Conservation (phyloP, 2,888 invertebrate genomes). For the Dasypolia templi region DNA sequence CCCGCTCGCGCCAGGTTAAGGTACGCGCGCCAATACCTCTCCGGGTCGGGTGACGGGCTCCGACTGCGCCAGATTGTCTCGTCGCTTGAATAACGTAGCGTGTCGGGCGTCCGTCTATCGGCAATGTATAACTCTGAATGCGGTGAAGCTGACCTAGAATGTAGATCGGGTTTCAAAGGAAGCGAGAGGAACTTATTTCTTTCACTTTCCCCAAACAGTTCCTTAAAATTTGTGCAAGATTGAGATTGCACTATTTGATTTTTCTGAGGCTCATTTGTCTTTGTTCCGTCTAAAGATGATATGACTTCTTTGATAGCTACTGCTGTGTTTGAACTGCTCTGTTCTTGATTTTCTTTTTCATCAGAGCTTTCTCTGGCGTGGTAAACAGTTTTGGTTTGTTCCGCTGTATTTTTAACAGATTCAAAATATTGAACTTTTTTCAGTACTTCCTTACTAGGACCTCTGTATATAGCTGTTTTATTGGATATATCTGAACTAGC, state of each 20-base stretch:
- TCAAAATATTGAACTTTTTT: slow-evolving; percentile 96
- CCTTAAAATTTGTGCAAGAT: slow-evolving; percentile 94
- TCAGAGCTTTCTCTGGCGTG: slow-evolving; percentile 89
- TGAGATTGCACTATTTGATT: slow-evolving; percentile 90
- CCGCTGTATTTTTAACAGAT: slow-evolving; percentile 90
- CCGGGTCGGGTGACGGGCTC: slow-evolving; percentile 93
- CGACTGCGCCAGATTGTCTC: slow-evolving; percentile 93
- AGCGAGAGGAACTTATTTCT: slow-evolving; percentile 90
- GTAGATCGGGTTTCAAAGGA: slow-evolving; percentile 85
- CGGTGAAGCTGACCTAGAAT: slow-evolving; percentile 89
- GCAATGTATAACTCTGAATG: slow-evolving; percentile 87
- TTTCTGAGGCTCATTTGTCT: slow-evolving; percentile 72
- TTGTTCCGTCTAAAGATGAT: slow-evolving; percentile 69
- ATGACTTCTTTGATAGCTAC: slow-evolving; percentile 34
- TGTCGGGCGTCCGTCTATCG: slow-evolving; percentile 88
- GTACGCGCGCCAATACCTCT: slow-evolving; percentile 92
- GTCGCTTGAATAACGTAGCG: slow-evolving; percentile 90
- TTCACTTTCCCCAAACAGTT: slow-evolving; percentile 94
- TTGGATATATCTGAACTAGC: slow-evolving; percentile 93
- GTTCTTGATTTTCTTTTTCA: slow-evolving; percentile 83
- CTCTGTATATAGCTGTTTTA: slow-evolving; percentile 92
- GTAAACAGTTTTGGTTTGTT: slow-evolving; percentile 86
- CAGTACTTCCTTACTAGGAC: slow-evolving; percentile 91
- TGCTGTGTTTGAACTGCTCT: slow-evolving; percentile 51
- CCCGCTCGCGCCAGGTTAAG: slow-evolving; percentile 93